These are phyloP conservation scores for Lanistes nyassanus DNA, from an alignment of 1,140 invertebrate species.

Conservation along the genomic window DNA sequence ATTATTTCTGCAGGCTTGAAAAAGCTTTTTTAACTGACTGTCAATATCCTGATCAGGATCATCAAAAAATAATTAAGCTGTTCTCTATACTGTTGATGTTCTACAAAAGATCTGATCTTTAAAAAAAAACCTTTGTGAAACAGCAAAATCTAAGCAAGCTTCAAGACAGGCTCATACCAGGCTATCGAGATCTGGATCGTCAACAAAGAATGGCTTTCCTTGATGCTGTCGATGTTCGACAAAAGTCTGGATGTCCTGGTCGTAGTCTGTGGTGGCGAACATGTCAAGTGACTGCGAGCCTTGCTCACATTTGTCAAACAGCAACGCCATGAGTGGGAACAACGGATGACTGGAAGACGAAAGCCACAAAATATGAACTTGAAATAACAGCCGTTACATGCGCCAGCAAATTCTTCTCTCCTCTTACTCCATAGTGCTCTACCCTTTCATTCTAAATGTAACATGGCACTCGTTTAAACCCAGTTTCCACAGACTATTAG, in stretches of 20 bases:
- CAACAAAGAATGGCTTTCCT: constrained; percentile 85
- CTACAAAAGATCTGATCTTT: too few species aligned
- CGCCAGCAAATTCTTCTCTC: background rate
- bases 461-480: too few species aligned
- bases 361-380: constrained; percentile 19
- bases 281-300: constrained; percentile 59
- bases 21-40: too few species aligned
- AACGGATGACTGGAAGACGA: constrained; percentile 63
- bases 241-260: constrained; percentile 63
- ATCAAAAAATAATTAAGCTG: too few species aligned
- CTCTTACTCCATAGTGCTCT: too few species aligned
- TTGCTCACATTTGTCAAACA: constrained; percentile 67
- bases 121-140: background rate
- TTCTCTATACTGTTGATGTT: too few species aligned
- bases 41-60: too few species aligned
- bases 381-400: background rate
- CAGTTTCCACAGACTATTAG: too few species aligned
- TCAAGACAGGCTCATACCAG: constrained; percentile 74
- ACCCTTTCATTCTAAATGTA: too few species aligned
- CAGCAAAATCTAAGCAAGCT: background rate
- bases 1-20: too few species aligned
- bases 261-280: constrained; percentile 55
- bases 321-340: constrained; percentile 64
- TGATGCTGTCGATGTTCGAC: constrained; percentile 89
- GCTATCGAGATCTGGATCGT: constrained; percentile 92